Evolutionary conservation across 2,888 invertebrate species (phyloP), one percentile per base, ranked within the genome.

Genomic region (Elmis aenea): DNA sequence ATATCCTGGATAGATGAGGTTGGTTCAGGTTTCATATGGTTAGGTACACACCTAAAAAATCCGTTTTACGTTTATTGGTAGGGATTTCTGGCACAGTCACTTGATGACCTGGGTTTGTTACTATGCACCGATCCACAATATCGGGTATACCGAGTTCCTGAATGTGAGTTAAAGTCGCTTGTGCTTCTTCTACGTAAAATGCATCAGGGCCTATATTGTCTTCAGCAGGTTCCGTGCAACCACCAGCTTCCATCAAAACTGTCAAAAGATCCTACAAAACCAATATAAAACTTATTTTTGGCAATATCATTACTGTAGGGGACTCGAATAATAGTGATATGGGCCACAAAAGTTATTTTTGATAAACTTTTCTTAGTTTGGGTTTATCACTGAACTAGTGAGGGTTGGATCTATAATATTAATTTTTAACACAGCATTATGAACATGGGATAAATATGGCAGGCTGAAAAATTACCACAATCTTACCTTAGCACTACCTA

Each of bases 111-210:
- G 80, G 76, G 59, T 83, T 84, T 0, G 80, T 75, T 1, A 73
- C 61, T 42, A 83, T 72, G 79, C 83, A 83, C 5, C 79, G 74
- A 22, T 77, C 75, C 5, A 85, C 76, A 30, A 87, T 69, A 47
- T 79, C 79, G 42, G 85, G 76, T 11, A 89, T 72, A 2, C 87
- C 87, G 8, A 87, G 78, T 47, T 84, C 83, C 52, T 82, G 80
- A 0, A 89, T 70, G 47, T 87, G 77, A 29, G 83, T 80, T 2
- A 93, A 64, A 2, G 91, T 91, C 44, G 88, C 87, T 62, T 88
- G 86, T 30, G 86, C 91, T 66, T 93, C 92, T 67, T 92, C 90
- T 0, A 93, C 86, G 55, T 90, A 89, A 66, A 90, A 86, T 1
- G 84, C 79, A 40, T 88, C 84, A 0, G 89, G 88, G 0, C 81